Evolutionary conservation across 1,140 invertebrate genomes (phyloP).

Genomic region (Homalodisca vitripennis): DNA sequence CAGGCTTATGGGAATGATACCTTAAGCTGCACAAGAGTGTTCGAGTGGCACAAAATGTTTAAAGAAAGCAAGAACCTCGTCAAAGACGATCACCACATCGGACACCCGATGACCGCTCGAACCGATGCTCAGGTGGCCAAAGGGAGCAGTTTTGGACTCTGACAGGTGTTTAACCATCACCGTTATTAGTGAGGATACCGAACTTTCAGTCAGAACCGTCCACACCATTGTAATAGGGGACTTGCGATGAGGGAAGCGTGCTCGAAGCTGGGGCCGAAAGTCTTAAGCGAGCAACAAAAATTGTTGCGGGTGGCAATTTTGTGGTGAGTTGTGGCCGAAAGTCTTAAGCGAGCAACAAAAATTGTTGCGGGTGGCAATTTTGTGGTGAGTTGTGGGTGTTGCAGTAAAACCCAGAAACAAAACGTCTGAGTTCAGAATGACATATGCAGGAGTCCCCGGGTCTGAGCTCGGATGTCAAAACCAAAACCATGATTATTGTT

Average conservation of each 20-base stretch:
- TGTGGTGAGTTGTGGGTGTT: background rate
- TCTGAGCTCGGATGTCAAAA: background rate
- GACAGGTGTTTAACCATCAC: constrained; percentile 10
- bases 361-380: too few relatives aligned
- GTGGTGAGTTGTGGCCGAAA: background rate
- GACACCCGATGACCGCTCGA: background rate
- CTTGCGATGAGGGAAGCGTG: background rate
- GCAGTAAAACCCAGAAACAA: background rate
- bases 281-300: background rate
- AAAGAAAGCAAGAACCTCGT: too few relatives aligned
- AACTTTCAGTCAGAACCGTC: background rate
- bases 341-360: background rate
- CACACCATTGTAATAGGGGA: background rate
- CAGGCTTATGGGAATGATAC: too few relatives aligned
- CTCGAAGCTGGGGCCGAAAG: background rate
- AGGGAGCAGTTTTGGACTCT: background rate
- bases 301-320: background rate
- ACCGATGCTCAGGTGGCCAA: constrained; percentile 3
- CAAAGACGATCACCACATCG: too few relatives aligned
- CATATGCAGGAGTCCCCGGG: background rate
- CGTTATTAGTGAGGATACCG: background rate
- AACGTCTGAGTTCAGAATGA: background rate
- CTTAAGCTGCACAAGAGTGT: too few relatives aligned
- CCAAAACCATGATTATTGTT: background rate
- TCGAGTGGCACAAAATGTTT: too few relatives aligned